Evolutionary conservation across 2,113 vertebrate species (phyloP).

Genomic region (Lepus americanus): DNA sequence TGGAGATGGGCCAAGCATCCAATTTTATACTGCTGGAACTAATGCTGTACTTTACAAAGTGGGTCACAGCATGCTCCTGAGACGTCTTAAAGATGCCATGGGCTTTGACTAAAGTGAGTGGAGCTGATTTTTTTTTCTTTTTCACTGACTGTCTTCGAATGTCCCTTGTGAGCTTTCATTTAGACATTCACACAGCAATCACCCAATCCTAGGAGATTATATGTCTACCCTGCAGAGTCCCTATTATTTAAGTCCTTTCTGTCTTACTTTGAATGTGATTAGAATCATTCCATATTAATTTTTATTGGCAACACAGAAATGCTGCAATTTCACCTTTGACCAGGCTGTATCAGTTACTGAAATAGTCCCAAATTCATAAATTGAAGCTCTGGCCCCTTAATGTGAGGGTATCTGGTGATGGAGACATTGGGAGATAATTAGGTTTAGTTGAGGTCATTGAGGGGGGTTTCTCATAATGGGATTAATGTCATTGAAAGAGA

Average conservation of each 20-base stretch:
- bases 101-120: not conserved
- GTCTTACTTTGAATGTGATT: not conserved
- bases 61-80: slow-evolving; percentile 38
- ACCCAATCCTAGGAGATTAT: not conserved
- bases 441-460: not conserved
- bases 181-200: not conserved
- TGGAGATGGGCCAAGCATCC: slow-evolving; percentile 46
- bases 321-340: not conserved
- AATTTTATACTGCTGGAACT: slow-evolving; percentile 44
- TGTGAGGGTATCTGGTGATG: not conserved
- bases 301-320: not conserved
- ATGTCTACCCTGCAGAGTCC: not conserved
- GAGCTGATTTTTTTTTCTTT: not conserved
- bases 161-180: not conserved
- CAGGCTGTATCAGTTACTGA: not conserved
- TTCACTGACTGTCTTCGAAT: not conserved
- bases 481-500: not conserved
- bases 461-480: not conserved
- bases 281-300: not conserved
- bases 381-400: not conserved
- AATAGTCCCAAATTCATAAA: not conserved
- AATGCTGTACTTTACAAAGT: slow-evolving; percentile 45
- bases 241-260: not conserved
- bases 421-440: not conserved
- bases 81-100: not conserved